These are phyloP conservation scores for Galago senegalensis DNA, from an alignment of 2,797 vertebrate species.

Conservation along the genomic window DNA sequence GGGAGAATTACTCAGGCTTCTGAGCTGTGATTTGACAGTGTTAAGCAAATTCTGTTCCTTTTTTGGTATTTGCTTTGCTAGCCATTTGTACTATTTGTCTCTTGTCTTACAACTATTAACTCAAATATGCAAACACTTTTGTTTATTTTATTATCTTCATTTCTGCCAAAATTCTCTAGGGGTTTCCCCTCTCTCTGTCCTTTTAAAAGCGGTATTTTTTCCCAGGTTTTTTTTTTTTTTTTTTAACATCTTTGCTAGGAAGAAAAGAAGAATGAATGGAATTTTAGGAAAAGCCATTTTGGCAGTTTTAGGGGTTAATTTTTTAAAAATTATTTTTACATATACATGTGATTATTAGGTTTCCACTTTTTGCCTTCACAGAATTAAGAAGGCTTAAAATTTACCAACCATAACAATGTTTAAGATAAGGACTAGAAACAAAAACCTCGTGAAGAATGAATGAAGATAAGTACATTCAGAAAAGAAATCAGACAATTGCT, in stretches of 20 bases:
- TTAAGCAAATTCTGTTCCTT: conserved; percentile 36
- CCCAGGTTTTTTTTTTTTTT: not conserved
- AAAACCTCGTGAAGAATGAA: too few relatives aligned
- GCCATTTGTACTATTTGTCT: conserved; percentile 8
- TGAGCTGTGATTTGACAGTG: not conserved
- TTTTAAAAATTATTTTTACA: not conserved
- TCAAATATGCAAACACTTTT: conserved; percentile 35
- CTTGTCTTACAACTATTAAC: not conserved
- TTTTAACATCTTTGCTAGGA: not conserved
- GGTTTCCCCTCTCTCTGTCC: not conserved
- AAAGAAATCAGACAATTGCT: too few relatives aligned
- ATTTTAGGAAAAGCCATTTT: conserved; percentile 56
- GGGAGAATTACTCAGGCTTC: not conserved
- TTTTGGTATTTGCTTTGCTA: conserved; percentile 33
- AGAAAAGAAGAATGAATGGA: conserved; percentile 49
- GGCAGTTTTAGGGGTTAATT: conserved; percentile 14
- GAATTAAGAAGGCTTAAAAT: too few relatives aligned
- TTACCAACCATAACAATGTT: too few relatives aligned
- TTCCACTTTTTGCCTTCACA: too few relatives aligned
- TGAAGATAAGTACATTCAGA: too few relatives aligned
- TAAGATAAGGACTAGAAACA: too few relatives aligned
- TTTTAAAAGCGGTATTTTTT: conserved; percentile 42
- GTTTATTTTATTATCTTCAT: conserved; percentile 5
- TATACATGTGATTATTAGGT: too few relatives aligned
- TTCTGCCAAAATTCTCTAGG: conserved; percentile 25